Percentiles rank a stretch among this genome's conserved stretches.
Conservation (phyloP, 2,797 vertebrate genomes). For the Melanotaenia trifasciata region DNA sequence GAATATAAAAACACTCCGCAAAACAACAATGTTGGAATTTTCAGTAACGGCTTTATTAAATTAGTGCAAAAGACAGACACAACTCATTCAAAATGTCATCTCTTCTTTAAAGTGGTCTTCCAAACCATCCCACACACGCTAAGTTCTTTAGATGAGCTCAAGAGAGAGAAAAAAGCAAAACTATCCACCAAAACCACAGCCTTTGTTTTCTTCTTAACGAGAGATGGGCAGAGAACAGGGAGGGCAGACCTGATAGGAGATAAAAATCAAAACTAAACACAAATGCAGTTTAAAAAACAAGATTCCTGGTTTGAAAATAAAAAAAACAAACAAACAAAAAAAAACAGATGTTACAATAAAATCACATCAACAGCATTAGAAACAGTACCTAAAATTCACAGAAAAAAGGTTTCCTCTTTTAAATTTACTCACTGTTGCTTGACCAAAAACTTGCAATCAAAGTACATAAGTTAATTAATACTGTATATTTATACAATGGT, state of each 20-base stretch:
- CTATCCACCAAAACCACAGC: constrained; percentile 75
- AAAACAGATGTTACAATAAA: constrained; percentile 74
- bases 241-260: constrained; percentile 57
- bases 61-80: constrained; percentile 90
- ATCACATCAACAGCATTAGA: constrained; percentile 84
- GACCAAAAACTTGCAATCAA: constrained; percentile 81
- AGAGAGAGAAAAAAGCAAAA: constrained; percentile 67
- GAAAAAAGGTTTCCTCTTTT: constrained; percentile 71
- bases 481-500: constrained; percentile 87
- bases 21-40: constrained; percentile 71
- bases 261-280: constrained; percentile 67
- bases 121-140: constrained; percentile 74
- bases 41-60: constrained; percentile 91
- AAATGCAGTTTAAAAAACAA: constrained; percentile 68
- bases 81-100: constrained; percentile 87
- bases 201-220: constrained; percentile 69
- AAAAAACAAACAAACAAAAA: constrained; percentile 30
- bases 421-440: constrained; percentile 69
- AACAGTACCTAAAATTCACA: constrained; percentile 81
- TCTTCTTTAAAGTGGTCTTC: constrained; percentile 79
- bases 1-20: constrained; percentile 20
- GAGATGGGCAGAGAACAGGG: constrained; percentile 49
- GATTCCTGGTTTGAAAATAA: constrained; percentile 62
- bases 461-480: constrained; percentile 87
- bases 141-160: constrained; percentile 70